A percentile compares a stretch with the other conserved stretches of the same genome.
Evolutionary conservation across 2,888 invertebrate species (phyloP).

Genomic region (Helicoverpa assulta): DNA sequence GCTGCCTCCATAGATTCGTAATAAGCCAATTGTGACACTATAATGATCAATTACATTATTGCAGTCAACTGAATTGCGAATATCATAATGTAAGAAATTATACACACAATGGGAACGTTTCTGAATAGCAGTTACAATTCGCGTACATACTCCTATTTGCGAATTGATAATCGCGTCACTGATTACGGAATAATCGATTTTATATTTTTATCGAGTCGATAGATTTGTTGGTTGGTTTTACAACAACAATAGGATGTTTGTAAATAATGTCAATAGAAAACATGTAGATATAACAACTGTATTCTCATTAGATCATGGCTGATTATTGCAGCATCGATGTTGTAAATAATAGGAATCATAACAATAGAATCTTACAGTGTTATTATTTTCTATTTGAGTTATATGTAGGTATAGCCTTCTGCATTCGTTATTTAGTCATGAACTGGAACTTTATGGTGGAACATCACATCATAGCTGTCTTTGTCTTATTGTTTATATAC

Average conservation of each 20-base stretch:
- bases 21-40: constrained; percentile 22
- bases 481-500: too few relatives aligned
- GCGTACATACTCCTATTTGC: constrained; percentile 26
- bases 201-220: constrained; percentile 40
- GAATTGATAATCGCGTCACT: constrained; percentile 48
- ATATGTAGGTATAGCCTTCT: too few relatives aligned
- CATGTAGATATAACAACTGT: constrained; percentile 1
- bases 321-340: not conserved
- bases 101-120: constrained; percentile 27
- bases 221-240: constrained; percentile 33
- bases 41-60: constrained; percentile 23
- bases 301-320: not conserved
- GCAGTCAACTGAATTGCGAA: constrained; percentile 20
- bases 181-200: constrained; percentile 50
- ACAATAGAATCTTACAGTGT: constrained; percentile 7
- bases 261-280: constrained; percentile 15
- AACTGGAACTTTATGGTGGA: too few relatives aligned
- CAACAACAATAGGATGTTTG: constrained; percentile 14
- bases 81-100: constrained; percentile 14
- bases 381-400: not conserved
- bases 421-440: too few relatives aligned
- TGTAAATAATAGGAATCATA: constrained; percentile 11
- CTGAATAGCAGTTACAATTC: constrained; percentile 27
- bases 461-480: too few relatives aligned
- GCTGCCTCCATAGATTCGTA: not conserved